Percentiles rank a stretch among this genome's conserved stretches.
These are phyloP conservation scores for Platysternon megacephalum DNA, from an alignment of 2,113 vertebrate species.

Conservation along the genomic window DNA sequence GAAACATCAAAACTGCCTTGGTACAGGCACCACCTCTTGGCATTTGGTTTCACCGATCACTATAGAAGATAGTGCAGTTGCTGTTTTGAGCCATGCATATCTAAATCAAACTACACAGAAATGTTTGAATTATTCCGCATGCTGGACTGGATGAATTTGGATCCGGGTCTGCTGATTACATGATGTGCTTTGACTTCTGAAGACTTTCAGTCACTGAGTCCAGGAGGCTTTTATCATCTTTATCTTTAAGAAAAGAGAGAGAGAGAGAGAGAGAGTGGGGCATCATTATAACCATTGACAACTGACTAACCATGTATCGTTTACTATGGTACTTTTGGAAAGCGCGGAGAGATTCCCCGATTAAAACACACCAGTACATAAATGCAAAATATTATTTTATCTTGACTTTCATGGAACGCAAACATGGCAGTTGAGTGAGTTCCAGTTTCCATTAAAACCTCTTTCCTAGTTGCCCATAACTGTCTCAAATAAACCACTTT, in stretches of 20 bases:
- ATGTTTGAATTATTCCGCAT: not conserved
- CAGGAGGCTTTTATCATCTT: conserved; percentile 72
- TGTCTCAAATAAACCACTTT: not conserved
- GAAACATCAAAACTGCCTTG: not conserved
- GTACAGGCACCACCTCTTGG: not conserved
- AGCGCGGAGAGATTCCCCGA: not conserved
- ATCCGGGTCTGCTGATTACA: conserved; percentile 33
- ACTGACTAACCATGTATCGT: not conserved
- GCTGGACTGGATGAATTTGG: not conserved
- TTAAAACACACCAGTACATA: not conserved
- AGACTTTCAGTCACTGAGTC: conserved; percentile 66
- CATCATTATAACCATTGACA: not conserved
- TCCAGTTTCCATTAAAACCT: conserved; percentile 45
- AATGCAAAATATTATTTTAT: not conserved
- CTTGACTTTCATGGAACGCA: fast-evolving
- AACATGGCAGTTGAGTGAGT: not conserved
- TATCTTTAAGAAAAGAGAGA: conserved; percentile 58
- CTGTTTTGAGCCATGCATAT: conserved; percentile 5
- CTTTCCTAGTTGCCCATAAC: not conserved
- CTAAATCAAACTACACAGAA: not conserved
- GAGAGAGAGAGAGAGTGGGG: not conserved
- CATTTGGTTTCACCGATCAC: not conserved
- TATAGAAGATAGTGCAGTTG: not conserved
- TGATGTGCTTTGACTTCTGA: conserved; percentile 77
- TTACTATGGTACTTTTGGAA: not conserved